Evolutionary conservation across 2,888 invertebrate genomes (phyloP), one percentile per base, ranked within the genome.

Genomic region (Epistrophella euchroma): DNA sequence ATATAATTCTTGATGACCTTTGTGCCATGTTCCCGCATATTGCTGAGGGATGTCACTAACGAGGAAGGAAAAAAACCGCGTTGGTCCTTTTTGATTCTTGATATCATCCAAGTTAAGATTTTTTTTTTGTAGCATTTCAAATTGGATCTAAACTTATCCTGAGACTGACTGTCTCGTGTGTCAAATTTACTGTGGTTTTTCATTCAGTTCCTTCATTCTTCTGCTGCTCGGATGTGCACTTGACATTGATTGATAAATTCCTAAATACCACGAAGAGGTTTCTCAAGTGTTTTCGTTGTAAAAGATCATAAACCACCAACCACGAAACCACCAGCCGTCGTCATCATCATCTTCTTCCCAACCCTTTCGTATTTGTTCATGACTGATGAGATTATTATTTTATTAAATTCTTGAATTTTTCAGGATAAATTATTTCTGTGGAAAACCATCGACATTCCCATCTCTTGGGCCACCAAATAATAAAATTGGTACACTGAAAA

Each of bases 221-320:
- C 47, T 66, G 47, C 19, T 72, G 52, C 28, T 37, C 37, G 52
- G 25, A 68, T 52, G 50, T 80, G 74, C 55, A 55, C 64, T 50
- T 84, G 84, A 84, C 84, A 84, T 84, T 84, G 84, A 84, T 84
- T 75, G 84, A 84, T 84, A 80, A 52, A 71, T 71, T 71, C 70
- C 40, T n/a, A 62, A 52, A 45, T 13, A 19, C 13, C 19, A 37
- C 32, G 9, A 32, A n/a, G 17, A 47, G 11, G 32, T 64, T 22
- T 6, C 22, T 47, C 15, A 25, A 68, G n/a, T 11, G 25, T 25
- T 52, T 52, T 32, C 17, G 47, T n/a, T 15, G 19, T 2, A 47
- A 15, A 32, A 47, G 47, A 66, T 66, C 64, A 28, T 35, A 19
- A 19, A 68, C 19, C 35, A 2, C 22, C 9, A 22, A 11, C 3